A percentile compares a stretch with the other conserved stretches of the same genome.
Conservation (phyloP, 2,797 vertebrate genomes). For the Sebastes hopkinsi region DNA sequence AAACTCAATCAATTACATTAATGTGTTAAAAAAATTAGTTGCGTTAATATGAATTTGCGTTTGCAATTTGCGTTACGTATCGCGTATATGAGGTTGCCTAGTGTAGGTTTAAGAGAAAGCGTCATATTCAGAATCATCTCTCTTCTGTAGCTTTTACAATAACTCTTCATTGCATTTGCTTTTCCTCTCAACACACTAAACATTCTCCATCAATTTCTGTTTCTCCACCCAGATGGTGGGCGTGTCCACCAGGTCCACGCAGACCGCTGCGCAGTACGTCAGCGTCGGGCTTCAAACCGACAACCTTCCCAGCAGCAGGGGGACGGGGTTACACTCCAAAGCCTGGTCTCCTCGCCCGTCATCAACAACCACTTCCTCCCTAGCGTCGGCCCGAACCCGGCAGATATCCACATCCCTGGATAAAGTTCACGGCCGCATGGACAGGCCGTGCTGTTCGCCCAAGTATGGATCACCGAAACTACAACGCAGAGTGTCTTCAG, state of each 20-base stretch:
- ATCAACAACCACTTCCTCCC: slow-evolving; percentile 71
- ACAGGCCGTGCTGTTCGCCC: slow-evolving; percentile 95
- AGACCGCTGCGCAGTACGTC: slow-evolving; percentile 87
- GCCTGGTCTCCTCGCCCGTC: slow-evolving; percentile 93
- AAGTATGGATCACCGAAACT: slow-evolving; percentile 97
- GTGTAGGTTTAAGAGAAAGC: too few relatives aligned
- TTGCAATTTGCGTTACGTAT: too few relatives aligned
- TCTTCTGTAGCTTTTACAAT: background rate
- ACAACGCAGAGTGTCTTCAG: slow-evolving; percentile 87
- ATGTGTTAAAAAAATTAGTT: too few relatives aligned
- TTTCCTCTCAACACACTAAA: background rate
- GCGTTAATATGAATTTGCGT: too few relatives aligned
- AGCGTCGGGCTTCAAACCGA: slow-evolving; percentile 95
- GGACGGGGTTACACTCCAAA: slow-evolving; percentile 85
- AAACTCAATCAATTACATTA: too few relatives aligned
- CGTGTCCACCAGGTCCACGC: slow-evolving; percentile 86
- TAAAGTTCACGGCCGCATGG: slow-evolving; percentile 95
- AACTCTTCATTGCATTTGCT: background rate
- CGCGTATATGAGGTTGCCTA: too few relatives aligned
- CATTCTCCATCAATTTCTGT: background rate
- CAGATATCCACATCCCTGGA: slow-evolving; percentile 97
- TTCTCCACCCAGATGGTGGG: slow-evolving; percentile 42
- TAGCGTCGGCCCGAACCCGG: slow-evolving; percentile 89
- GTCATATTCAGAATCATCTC: too few relatives aligned
- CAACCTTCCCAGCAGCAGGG: slow-evolving; percentile 65